A percentile compares a stretch with the other conserved stretches of the same genome.
Conservation (phyloP, 2,113 vertebrate species). For the Nansenia antarctica region DNA sequence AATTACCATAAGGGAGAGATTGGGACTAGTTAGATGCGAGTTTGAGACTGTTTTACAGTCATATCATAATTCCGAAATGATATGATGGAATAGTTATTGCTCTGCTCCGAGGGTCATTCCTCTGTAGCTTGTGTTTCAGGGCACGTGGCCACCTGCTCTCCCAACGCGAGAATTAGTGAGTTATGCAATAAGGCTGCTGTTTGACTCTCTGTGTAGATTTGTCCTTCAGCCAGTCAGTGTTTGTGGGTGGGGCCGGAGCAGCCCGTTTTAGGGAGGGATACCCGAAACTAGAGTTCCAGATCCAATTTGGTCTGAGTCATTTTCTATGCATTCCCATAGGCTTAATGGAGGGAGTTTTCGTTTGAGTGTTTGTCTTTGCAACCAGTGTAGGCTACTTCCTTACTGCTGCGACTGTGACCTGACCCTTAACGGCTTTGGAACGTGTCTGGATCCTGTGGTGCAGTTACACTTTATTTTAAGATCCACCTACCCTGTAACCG, state of each 20-base stretch:
- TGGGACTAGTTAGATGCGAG: not conserved
- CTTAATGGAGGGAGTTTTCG: not conserved
- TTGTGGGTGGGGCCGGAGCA: not conserved
- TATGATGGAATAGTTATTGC: too few relatives aligned
- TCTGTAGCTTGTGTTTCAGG: not conserved
- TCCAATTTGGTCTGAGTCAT: not conserved
- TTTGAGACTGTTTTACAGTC: not conserved
- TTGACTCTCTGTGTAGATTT: conserved; percentile 1
- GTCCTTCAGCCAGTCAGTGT: not conserved
- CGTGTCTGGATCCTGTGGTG: conserved; percentile 16
- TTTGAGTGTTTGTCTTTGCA: not conserved
- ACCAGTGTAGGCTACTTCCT: not conserved
- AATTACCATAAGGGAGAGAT: too few relatives aligned
- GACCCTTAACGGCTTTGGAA: not conserved
- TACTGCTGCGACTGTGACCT: not conserved
- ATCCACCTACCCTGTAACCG: not conserved
- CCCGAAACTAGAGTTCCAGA: not conserved
- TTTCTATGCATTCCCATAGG: not conserved
- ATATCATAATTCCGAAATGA: not conserved
- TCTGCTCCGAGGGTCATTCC: not conserved
- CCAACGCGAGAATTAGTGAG: conserved; percentile 12
- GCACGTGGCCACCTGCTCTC: conserved; percentile 16
- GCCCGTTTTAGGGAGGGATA: not conserved
- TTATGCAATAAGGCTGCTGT: conserved; percentile 17
- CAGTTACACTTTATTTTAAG: conserved; percentile 43